These are phyloP conservation scores for Tetragnatha montana DNA, from an alignment of 2,888 invertebrate genomes.

Conservation along the genomic window DNA sequence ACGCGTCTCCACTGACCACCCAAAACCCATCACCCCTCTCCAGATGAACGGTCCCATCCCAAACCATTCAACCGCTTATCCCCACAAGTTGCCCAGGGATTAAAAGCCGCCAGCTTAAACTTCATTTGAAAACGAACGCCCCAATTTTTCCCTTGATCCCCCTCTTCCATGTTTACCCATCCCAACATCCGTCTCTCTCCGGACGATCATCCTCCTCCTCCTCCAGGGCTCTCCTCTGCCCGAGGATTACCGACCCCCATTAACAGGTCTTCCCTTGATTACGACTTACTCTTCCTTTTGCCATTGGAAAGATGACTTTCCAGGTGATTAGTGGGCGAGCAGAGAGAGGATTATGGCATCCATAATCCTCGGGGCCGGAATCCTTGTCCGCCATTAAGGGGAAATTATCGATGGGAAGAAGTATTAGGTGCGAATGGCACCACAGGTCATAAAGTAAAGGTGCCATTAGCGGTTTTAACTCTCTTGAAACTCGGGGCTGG, in stretches of 20 bases:
- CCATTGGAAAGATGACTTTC: slow-evolving; percentile 58
- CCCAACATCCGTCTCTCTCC: neutral
- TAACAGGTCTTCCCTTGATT: slow-evolving; percentile 50
- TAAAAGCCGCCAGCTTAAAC: neutral
- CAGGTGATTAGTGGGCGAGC: slow-evolving; percentile 55
- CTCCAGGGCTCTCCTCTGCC: neutral
- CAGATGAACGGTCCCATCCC: neutral
- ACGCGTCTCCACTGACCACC: neutral
- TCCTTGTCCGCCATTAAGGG: slow-evolving; percentile 36
- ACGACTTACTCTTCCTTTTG: slow-evolving; percentile 44
- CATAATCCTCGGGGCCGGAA: slow-evolving; percentile 49
- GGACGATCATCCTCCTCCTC: slow-evolving; percentile 1
- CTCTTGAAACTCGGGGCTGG: slow-evolving; percentile 25
- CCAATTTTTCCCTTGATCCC: neutral
- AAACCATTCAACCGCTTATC: neutral
- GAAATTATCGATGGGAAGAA: slow-evolving; percentile 61
- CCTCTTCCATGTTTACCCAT: slow-evolving; percentile 4
- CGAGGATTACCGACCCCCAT: slow-evolving; percentile 38
- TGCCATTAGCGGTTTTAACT: slow-evolving; percentile 56
- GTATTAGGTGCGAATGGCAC: slow-evolving; percentile 13
- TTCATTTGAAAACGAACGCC: neutral
- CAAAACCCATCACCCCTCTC: neutral
- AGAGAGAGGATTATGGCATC: slow-evolving; percentile 49
- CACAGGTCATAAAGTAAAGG: slow-evolving; percentile 47
- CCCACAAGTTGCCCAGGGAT: slow-evolving; percentile 7